A percentile compares a stretch with the other conserved stretches of the same genome.
Evolutionary conservation across 2,113 vertebrate genomes (phyloP).

Genomic region (Chionodraco myersi): DNA sequence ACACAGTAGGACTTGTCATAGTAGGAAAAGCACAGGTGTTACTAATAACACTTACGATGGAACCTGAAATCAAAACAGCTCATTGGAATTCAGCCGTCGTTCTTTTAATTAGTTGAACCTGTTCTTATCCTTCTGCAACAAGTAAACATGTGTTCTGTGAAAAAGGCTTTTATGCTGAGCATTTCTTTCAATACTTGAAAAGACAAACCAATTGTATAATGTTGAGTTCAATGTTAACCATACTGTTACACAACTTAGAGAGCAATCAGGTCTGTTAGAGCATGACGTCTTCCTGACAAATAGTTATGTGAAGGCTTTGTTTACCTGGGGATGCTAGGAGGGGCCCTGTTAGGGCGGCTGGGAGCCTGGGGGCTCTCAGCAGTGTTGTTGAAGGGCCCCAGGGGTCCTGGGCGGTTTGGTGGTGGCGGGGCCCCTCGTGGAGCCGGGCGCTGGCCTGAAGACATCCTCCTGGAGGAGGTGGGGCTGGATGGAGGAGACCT

Average conservation of each 20-base stretch:
- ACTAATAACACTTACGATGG: too few relatives aligned
- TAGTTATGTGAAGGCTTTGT: slow-evolving; percentile 6
- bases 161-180: neutral
- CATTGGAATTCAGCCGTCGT: too few relatives aligned
- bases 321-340: slow-evolving; percentile 95
- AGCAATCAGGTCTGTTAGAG: neutral
- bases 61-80: too few relatives aligned
- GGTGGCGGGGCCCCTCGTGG: slow-evolving; percentile 88
- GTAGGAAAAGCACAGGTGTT: too few relatives aligned
- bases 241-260: neutral
- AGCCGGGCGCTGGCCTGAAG: slow-evolving; percentile 85
- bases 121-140: too few relatives aligned
- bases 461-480: slow-evolving; percentile 88
- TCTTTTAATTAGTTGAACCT: too few relatives aligned
- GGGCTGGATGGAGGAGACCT: slow-evolving; percentile 91
- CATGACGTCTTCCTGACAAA: neutral
- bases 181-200: neutral
- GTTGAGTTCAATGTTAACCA: neutral
- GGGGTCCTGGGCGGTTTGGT: slow-evolving; percentile 88
- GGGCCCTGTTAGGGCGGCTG: slow-evolving; percentile 91
- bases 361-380: slow-evolving; percentile 92
- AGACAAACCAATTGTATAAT: neutral
- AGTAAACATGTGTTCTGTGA: too few relatives aligned
- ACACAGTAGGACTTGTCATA: too few relatives aligned
- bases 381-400: slow-evolving; percentile 88